phyloP scores from a whole-genome alignment of 1,140 invertebrate species.

The Drosophila aff. region DNA sequence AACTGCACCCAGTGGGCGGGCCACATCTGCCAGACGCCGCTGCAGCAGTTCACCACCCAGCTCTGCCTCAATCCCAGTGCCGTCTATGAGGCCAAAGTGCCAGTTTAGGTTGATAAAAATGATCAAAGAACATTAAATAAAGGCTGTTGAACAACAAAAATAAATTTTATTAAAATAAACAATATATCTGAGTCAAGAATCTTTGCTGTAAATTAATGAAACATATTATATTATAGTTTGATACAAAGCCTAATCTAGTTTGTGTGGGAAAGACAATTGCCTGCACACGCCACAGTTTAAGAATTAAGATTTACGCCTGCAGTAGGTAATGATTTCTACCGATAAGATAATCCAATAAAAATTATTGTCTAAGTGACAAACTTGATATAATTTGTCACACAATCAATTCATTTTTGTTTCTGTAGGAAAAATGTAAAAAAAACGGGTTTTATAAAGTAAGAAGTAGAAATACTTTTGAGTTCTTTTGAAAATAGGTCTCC shows the following conservation, averaged over 20 bases:
- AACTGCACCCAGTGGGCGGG: constrained; percentile 30
- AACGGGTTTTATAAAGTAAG: too few relatives aligned
- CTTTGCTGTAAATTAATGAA: not conserved
- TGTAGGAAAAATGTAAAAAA: not conserved
- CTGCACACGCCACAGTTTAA: not conserved
- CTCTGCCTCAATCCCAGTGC: constrained; percentile 47
- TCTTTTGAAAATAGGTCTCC: not conserved
- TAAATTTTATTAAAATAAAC: not conserved
- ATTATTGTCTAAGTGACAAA: not conserved
- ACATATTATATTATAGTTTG: not conserved
- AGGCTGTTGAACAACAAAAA: not conserved
- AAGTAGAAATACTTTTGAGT: too few relatives aligned
- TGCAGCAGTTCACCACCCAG: constrained; percentile 24
- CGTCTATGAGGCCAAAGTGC: constrained; percentile 38
- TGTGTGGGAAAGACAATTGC: not conserved
- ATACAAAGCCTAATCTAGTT: not conserved
- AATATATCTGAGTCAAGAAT: not conserved
- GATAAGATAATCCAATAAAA: not conserved
- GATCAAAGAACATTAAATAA: too few relatives aligned
- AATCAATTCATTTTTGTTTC: not conserved
- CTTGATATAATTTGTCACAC: not conserved
- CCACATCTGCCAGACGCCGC: constrained; percentile 36
- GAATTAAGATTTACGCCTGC: not conserved
- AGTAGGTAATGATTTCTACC: not conserved
- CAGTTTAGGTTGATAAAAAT: constrained; percentile 2